Evolutionary conservation across 2,797 vertebrate genomes (phyloP).

Genomic region (Pseudomugil gertrudae): DNA sequence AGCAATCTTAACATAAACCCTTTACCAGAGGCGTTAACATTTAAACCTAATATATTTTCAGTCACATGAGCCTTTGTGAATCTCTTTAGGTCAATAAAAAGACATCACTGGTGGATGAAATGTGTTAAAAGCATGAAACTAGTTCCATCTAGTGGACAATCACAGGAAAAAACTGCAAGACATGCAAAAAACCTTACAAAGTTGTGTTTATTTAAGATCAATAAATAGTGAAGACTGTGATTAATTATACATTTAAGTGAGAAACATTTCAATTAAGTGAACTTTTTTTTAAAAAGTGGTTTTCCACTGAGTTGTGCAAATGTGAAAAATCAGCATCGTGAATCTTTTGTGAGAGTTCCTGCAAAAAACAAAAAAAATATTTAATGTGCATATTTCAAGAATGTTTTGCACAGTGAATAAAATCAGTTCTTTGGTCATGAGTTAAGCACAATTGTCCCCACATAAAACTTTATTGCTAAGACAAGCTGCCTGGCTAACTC

Average conservation of each 20-base stretch:
- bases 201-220: constrained; percentile 74
- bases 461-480: not conserved
- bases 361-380: not conserved
- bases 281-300: constrained; percentile 48
- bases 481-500: not conserved
- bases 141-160: constrained; percentile 54
- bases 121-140: constrained; percentile 6
- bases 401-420: not conserved
- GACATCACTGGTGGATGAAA: not conserved
- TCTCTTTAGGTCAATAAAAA: not conserved
- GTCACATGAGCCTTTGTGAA: not conserved
- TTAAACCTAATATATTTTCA: not conserved
- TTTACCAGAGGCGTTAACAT: not conserved
- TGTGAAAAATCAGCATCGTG: constrained; percentile 76
- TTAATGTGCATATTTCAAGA: not conserved
- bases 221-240: constrained; percentile 76
- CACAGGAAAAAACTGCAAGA: not conserved
- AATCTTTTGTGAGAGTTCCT: constrained; percentile 78
- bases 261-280: constrained; percentile 56
- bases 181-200: constrained; percentile 10
- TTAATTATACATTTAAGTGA: constrained; percentile 40
- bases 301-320: constrained; percentile 60
- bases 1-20: too few species aligned
- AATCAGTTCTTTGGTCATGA: not conserved
- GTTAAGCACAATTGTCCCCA: not conserved